Evolutionary conservation across 2,113 vertebrate genomes (phyloP).

Genomic region (Macroglossus sobrinus): DNA sequence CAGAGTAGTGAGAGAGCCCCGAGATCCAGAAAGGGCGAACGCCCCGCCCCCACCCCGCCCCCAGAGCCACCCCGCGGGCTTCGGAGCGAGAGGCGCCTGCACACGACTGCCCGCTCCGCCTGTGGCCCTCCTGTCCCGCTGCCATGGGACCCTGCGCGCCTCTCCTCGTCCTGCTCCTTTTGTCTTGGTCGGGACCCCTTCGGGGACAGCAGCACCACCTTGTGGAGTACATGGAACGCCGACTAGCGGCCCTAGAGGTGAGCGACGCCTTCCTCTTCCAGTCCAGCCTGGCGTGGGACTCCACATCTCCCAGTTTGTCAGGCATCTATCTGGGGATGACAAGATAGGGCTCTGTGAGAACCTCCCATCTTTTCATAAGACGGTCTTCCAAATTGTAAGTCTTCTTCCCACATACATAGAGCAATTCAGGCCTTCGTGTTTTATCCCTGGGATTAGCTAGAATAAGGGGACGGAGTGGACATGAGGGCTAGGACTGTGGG

Average conservation of each 20-base stretch:
- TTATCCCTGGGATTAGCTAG: neutral
- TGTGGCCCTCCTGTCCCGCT: constrained; percentile 3
- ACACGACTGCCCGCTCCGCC: neutral
- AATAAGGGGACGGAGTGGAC: neutral
- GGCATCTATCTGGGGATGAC: neutral
- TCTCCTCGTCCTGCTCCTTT: constrained; percentile 70
- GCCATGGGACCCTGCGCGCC: constrained; percentile 63
- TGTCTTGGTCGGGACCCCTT: constrained; percentile 63
- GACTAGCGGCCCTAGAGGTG: constrained; percentile 84
- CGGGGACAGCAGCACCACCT: constrained; percentile 83
- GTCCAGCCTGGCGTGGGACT: neutral
- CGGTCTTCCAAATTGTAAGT: neutral
- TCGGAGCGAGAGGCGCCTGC: neutral
- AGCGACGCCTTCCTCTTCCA: neutral
- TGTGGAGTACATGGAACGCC: constrained; percentile 86
- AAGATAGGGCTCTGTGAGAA: neutral
- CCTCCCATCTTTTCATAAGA: neutral
- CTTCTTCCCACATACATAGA: neutral
- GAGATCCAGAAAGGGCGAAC: constrained; percentile 50
- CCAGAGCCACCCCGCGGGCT: constrained; percentile 52
- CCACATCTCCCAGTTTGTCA: neutral
- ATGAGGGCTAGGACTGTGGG: neutral
- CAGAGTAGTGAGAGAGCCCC: constrained; percentile 83
- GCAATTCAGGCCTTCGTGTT: neutral
- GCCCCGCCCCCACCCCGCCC: constrained; percentile 66